Evolutionary conservation across 2,888 invertebrate species (phyloP).

Genomic region (Bibio marci): DNA sequence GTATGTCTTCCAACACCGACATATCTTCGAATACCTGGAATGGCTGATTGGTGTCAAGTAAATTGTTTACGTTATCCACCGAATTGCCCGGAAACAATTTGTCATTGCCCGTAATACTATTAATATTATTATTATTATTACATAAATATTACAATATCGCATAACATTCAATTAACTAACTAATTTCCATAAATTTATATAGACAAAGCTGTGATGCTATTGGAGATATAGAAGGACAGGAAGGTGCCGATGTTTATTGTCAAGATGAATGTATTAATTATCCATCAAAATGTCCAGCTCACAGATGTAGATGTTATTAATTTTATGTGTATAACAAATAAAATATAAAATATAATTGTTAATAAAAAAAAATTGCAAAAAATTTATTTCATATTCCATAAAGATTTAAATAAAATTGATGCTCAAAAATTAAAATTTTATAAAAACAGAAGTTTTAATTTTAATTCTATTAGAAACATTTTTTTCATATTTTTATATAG

Average conservation of each 20-base stretch:
- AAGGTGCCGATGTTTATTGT: conserved; percentile 69
- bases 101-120: conserved; percentile 65
- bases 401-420: too few species aligned
- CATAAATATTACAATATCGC: not conserved
- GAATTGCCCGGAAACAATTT: conserved; percentile 59
- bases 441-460: too few species aligned
- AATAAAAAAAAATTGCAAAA: too few species aligned
- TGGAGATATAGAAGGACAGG: conserved; percentile 51
- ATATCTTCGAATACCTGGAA: conserved; percentile 53
- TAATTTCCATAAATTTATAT: conserved; percentile 15
- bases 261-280: conserved; percentile 73
- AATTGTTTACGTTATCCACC: conserved; percentile 79
- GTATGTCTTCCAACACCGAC: conserved; percentile 51
- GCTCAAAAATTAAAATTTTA: too few species aligned
- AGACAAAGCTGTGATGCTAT: conserved; percentile 69
- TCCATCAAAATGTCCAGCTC: conserved; percentile 49
- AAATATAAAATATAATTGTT: too few species aligned
- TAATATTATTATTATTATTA: not conserved
- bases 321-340: too few species aligned
- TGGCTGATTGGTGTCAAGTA: conserved; percentile 67
- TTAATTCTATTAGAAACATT: too few species aligned
- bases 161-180: not conserved
- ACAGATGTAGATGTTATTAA: conserved; percentile 56
- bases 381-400: too few species aligned
- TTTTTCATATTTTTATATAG: too few species aligned